Evolutionary conservation across 64 coral and sea anemone species (phyloP).

Genomic region (Trachythela sp.): DNA sequence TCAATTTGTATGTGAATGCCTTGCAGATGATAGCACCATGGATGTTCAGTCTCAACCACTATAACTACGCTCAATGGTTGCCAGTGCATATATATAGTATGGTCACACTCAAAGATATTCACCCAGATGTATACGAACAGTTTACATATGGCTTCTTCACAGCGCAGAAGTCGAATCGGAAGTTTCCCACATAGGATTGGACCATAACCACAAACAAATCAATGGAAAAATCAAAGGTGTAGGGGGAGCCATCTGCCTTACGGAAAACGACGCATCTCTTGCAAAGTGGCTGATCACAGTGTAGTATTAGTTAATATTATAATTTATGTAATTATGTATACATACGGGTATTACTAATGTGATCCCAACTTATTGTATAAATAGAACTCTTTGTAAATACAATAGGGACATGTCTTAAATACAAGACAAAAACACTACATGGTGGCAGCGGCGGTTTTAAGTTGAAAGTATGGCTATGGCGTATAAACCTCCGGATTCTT

Average conservation of each 20-base stretch:
- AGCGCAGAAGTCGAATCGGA: slow-evolving; percentile 20
- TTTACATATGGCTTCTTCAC: slow-evolving; percentile 17
- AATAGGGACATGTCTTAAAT: no score
- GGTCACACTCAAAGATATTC: not conserved
- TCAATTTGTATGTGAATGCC: slow-evolving; percentile 32
- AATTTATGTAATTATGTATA: no score
- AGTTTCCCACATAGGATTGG: slow-evolving; percentile 32
- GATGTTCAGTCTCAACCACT: slow-evolving; percentile 25
- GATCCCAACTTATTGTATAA: no score
- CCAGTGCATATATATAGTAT: slow-evolving; percentile 27
- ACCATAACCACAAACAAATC: slow-evolving; percentile 43
- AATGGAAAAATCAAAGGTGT: slow-evolving; percentile 34
- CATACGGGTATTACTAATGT: no score
- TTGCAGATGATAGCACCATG: slow-evolving; percentile 32
- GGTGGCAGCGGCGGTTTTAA: no score
- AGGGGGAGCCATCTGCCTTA: slow-evolving; percentile 37
- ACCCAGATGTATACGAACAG: slow-evolving; percentile 33
- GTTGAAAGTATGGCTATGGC: no score
- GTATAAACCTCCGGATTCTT: no score
- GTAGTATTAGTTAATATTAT: no score
- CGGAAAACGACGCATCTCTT: no score
- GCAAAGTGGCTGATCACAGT: no score
- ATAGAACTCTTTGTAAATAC: no score
- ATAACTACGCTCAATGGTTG: slow-evolving; percentile 30
- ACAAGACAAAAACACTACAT: no score